Percentiles rank a stretch among this genome's conserved stretches.
phyloP scores from a whole-genome alignment of 2,888 invertebrate species.

The Agrotis segetum region DNA sequence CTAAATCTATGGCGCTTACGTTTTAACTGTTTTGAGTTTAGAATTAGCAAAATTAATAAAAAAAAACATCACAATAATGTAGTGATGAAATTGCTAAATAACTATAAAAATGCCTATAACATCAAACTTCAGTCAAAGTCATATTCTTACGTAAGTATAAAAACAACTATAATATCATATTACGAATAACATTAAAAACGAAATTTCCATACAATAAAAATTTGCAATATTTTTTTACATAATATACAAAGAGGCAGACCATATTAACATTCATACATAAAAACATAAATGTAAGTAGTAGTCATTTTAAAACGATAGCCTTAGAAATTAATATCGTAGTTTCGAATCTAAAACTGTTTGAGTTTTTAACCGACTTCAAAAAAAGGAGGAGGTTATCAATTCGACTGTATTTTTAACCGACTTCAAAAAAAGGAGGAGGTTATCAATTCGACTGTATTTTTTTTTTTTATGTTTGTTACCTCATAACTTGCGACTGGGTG shows the following conservation, averaged over 20 bases:
- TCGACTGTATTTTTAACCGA: too few relatives aligned
- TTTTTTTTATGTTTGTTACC: too few relatives aligned
- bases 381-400: too few relatives aligned
- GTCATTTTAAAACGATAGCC: conserved; percentile 2
- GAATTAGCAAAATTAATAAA: not conserved
- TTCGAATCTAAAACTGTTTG: not conserved
- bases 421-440: too few relatives aligned
- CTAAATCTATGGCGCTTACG: conserved; percentile 18
- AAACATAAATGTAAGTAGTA: not conserved
- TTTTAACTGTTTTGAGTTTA: conserved; percentile 10
- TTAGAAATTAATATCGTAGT: not conserved
- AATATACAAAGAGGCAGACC: conserved; percentile 20
- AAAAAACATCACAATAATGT: too few relatives aligned
- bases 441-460: too few relatives aligned
- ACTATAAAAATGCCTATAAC: too few relatives aligned
- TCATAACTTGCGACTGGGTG: too few relatives aligned
- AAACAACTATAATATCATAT: not conserved
- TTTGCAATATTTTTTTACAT: conserved; percentile 47
- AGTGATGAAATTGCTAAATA: not conserved
- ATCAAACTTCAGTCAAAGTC: too few relatives aligned
- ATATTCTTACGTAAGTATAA: not conserved
- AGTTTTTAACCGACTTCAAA: too few relatives aligned
- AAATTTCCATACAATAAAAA: conserved; percentile 59
- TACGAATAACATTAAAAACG: not conserved
- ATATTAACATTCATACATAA: conserved; percentile 8